A percentile compares a stretch with the other conserved stretches of the same genome.
These are phyloP conservation scores for Machimus atricapillus DNA, from an alignment of 2,888 invertebrate genomes.

Conservation along the genomic window DNA sequence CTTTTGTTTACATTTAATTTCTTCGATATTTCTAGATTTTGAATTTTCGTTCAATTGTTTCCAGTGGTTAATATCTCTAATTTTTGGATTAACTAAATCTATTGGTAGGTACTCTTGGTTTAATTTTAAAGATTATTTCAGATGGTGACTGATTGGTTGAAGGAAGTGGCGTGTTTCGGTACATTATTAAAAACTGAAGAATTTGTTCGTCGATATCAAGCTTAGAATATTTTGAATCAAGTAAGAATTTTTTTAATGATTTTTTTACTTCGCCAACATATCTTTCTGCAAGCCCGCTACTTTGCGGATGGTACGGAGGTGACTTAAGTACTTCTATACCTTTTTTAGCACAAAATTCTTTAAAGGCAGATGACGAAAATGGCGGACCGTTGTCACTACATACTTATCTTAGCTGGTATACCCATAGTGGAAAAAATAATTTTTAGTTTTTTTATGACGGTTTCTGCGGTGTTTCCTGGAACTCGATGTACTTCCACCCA, in stretches of 20 bases:
- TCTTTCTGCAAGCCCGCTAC: background rate
- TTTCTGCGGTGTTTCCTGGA: conserved; percentile 41
- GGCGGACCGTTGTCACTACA: conserved; percentile 50
- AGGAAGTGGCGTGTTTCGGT: background rate
- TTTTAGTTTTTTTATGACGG: conserved; percentile 41
- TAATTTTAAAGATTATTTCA: too few species aligned
- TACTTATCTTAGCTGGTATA: conserved; percentile 48
- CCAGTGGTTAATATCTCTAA: too few species aligned
- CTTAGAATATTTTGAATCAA: background rate
- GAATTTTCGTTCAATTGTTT: too few species aligned
- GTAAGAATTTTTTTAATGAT: background rate
- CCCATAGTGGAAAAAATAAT: conserved; percentile 50
- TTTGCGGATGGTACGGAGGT: background rate
- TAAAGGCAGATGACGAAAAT: conserved; percentile 39
- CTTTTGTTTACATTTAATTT: too few species aligned
- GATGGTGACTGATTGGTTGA: too few species aligned
- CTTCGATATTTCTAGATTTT: too few species aligned
- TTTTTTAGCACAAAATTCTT: conserved; percentile 24
- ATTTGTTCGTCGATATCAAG: background rate
- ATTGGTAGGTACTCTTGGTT: too few species aligned
- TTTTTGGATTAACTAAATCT: too few species aligned
- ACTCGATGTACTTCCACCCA: conserved; percentile 56
- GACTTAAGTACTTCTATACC: background rate
- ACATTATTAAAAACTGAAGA: background rate
- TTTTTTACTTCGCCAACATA: background rate